phyloP scores from a whole-genome alignment of 64 coral and sea anemone species.

The Stylophora pistillata region DNA sequence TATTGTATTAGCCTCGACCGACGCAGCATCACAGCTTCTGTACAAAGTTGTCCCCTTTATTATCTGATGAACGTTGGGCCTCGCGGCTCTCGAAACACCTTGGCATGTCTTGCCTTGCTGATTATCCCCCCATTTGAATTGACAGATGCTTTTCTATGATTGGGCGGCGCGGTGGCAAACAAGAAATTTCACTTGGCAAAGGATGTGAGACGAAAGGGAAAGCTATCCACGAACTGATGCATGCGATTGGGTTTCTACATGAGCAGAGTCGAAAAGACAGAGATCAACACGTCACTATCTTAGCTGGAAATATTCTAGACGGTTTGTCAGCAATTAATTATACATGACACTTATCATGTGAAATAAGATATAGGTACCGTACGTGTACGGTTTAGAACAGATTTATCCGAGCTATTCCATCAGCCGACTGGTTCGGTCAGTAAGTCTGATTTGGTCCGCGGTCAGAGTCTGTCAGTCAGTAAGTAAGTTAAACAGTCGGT shows the following conservation, averaged over 20 bases:
- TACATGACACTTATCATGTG: background rate
- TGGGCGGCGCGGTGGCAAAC: conserved; percentile 21
- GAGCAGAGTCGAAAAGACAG: conserved; percentile 70
- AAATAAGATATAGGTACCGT: background rate
- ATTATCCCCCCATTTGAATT: background rate
- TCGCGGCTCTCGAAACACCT: too few relatives aligned
- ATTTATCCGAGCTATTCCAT: too few relatives aligned
- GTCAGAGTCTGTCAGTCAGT: too few relatives aligned
- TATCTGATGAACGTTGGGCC: too few relatives aligned
- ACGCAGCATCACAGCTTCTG: too few relatives aligned
- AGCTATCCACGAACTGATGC: conserved; percentile 59
- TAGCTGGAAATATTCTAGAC: conserved; percentile 12
- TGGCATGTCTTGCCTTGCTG: background rate
- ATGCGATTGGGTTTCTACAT: conserved; percentile 67
- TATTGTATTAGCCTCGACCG: too few relatives aligned
- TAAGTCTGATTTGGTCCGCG: too few relatives aligned
- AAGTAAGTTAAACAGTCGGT: too few relatives aligned
- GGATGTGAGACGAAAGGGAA: conserved; percentile 49
- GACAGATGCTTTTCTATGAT: conserved; percentile 64
- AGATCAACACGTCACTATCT: conserved; percentile 47
- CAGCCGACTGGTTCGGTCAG: too few relatives aligned
- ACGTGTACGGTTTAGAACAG: background rate
- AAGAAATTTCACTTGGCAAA: conserved; percentile 55
- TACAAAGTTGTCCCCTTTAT: too few relatives aligned
- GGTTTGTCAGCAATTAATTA: conserved; percentile 21